Evolutionary conservation across 2,797 vertebrate genomes (phyloP).

Genomic region (Acrossocheilus fasciatus): DNA sequence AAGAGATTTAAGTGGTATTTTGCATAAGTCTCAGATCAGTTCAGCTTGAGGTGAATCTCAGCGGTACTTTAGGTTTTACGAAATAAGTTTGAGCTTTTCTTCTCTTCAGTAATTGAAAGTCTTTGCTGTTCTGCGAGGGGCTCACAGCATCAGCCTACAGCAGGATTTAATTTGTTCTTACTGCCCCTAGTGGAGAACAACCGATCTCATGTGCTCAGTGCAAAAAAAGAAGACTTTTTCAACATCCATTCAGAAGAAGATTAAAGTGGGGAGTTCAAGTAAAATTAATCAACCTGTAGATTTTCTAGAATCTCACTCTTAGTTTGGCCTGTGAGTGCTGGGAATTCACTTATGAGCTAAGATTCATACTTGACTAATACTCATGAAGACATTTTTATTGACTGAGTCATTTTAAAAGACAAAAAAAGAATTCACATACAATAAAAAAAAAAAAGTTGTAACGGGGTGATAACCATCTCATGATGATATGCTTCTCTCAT

Average conservation of each 20-base stretch:
- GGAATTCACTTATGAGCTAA: neutral
- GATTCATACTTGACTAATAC: neutral
- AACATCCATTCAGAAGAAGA: constrained; percentile 16
- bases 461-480: neutral
- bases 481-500: neutral
- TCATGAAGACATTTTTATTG: constrained; percentile 1
- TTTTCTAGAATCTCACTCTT: constrained; percentile 5
- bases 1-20: neutral
- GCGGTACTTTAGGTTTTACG: constrained; percentile 10
- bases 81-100: constrained; percentile 33
- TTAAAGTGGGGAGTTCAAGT: constrained; percentile 21
- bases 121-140: constrained; percentile 16
- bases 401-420: neutral
- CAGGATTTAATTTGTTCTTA: constrained; percentile 52
- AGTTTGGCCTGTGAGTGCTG: neutral
- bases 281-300: neutral
- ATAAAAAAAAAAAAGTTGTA: neutral
- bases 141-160: constrained; percentile 20
- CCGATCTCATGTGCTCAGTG: neutral
- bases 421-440: neutral
- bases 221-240: neutral
- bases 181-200: constrained; percentile 67
- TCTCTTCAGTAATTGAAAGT: constrained; percentile 6
- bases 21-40: neutral
- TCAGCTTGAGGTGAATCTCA: constrained; percentile 31